A percentile compares a stretch with the other conserved stretches of the same genome.
Conservation (phyloP, 2,113 vertebrate species). For the Hippocampus comes region DNA sequence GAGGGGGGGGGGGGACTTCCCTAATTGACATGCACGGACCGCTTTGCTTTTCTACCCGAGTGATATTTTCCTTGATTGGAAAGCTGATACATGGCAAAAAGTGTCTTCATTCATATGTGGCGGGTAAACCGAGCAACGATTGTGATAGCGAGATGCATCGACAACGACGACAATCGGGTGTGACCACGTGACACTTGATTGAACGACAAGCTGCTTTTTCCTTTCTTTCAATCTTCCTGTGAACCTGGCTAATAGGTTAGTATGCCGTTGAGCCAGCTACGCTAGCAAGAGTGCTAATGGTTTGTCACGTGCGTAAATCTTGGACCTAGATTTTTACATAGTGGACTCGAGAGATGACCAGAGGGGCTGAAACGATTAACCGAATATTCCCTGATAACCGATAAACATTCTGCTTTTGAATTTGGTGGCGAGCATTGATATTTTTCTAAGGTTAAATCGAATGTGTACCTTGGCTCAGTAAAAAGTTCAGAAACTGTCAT, state of each 20-base stretch:
- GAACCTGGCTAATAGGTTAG: not conserved
- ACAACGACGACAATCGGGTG: not conserved
- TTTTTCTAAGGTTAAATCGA: too few relatives aligned
- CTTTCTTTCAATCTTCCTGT: not conserved
- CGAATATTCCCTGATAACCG: not conserved
- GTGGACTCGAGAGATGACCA: not conserved
- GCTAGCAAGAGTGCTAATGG: too few relatives aligned
- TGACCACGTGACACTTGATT: not conserved
- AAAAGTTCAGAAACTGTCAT: not conserved
- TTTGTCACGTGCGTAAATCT: too few relatives aligned
- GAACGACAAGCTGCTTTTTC: not conserved
- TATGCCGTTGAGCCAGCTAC: too few relatives aligned
- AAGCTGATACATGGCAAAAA: not conserved
- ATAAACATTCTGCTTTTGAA: not conserved
- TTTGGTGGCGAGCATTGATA: too few relatives aligned
- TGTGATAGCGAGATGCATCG: not conserved
- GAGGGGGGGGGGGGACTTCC: not conserved
- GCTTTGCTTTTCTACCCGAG: conserved; percentile 19
- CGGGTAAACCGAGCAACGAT: not conserved
- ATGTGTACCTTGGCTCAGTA: not conserved
- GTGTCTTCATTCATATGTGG: not conserved
- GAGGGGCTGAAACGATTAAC: not conserved
- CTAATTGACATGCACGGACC: conserved; percentile 20
- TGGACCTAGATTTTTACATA: too few relatives aligned
- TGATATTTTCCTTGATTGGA: not conserved